phyloP scores from a whole-genome alignment of 23 tunicate genomes.

The Ascidia mentula region DNA sequence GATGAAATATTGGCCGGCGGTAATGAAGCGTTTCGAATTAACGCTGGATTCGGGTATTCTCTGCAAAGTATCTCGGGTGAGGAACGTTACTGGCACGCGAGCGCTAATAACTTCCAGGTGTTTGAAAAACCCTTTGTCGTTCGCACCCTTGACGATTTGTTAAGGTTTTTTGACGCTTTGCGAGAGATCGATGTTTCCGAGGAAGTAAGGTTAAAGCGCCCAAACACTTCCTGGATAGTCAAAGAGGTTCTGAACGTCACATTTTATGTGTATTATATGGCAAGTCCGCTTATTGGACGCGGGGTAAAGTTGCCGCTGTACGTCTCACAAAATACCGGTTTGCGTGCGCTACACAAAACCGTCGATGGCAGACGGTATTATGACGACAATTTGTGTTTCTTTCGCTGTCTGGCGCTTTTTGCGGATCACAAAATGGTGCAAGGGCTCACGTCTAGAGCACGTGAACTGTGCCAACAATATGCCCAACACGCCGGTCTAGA shows the following conservation, averaged over 20 bases:
- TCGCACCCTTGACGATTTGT: neutral
- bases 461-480: neutral
- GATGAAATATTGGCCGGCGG: neutral
- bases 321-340: neutral
- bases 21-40: neutral
- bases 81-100: neutral
- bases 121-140: neutral
- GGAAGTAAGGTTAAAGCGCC: neutral
- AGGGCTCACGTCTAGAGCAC: neutral
- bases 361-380: neutral
- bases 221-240: neutral
- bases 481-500: neutral
- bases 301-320: neutral
- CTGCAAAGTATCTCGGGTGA: neutral
- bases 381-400: neutral
- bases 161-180: neutral
- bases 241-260: neutral
- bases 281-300: neutral
- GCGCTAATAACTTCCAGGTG: neutral
- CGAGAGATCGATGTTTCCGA: neutral
- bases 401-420: neutral
- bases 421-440: neutral
- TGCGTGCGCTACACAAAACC: neutral
- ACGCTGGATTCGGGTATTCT: neutral
- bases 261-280: neutral